Base-by-base conservation (phyloP, 2,113 vertebrate genomes). In the Austrofundulus limnaeus region DNA sequence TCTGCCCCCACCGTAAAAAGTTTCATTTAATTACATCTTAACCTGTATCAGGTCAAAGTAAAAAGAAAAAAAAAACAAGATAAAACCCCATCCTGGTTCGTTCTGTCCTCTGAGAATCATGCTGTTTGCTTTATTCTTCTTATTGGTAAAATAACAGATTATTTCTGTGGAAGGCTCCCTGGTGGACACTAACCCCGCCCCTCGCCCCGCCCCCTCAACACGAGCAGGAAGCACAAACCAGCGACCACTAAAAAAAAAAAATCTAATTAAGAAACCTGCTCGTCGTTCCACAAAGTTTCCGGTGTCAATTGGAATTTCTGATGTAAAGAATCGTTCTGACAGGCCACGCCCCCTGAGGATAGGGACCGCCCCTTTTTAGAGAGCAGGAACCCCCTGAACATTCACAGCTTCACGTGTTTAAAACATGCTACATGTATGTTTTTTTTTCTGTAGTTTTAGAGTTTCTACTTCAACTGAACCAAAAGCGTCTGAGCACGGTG, bases 1-100 rank as follows among this genome's bases (percentile, higher is more conserved):
- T 17, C 42, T 17, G 12, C 42, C 17, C 42, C 42, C 42, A n/a
- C 41, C 14, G 62, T 70, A 66, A 84, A 74, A 78, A 72, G 83
- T 81, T 80, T 72, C 81, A 72, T 74, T 82, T 74, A n/a, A n/a
- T 70, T 78, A 71, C 87, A 88, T 90, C 82, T 90, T 93, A 90
- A 92, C 92, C 92, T 93, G 92, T 93, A 92, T 92, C 92, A 93
- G 92, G 92, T 93, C 86, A 76, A 82, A 88, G 81, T 81, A 83
- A 52, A 65, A 49, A 28, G 12, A 1, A 41, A 3, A 24, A 53
- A 47, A 42, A 47, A 61, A 61, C 31, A n/a, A n/a, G n/a, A n/a
- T n/a, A n/a, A n/a, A n/a, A n/a, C 49, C 47, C 73, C 86, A 83
- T 85, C 87, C 89, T 88, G 62, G 79, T 68, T 86, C 80, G 66